phyloP scores from a whole-genome alignment of 2,113 vertebrate genomes.

The Cercocebus atys region DNA sequence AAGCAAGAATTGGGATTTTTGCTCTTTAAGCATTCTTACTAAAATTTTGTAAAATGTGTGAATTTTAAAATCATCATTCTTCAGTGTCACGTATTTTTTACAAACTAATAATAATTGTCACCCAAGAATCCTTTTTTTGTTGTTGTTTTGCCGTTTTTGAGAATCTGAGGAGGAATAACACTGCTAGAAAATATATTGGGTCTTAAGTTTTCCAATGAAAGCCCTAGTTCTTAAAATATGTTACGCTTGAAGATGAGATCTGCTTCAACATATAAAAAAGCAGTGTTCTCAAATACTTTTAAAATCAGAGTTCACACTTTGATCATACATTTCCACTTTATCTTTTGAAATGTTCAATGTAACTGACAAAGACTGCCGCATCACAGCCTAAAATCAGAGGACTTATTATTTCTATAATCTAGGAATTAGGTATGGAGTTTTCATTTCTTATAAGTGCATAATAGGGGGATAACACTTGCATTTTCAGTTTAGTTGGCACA shows the following conservation, averaged over 20 bases:
- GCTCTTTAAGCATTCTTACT: not conserved
- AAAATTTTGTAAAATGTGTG: not conserved
- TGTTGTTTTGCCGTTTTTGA: not conserved
- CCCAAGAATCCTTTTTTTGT: not conserved
- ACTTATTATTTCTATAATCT: slow-evolving; percentile 9
- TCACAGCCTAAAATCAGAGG: not conserved
- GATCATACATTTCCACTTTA: not conserved
- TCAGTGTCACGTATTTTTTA: not conserved
- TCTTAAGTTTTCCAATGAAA: not conserved
- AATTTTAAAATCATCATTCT: not conserved
- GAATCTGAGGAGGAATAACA: not conserved
- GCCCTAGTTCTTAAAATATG: not conserved
- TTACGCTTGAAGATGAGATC: not conserved
- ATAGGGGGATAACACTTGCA: not conserved
- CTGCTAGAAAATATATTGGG: not conserved
- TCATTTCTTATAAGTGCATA: not conserved
- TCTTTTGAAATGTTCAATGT: not conserved
- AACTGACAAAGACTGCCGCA: not conserved
- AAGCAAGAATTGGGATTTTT: not conserved
- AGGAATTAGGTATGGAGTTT: not conserved
- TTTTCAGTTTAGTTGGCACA: not conserved
- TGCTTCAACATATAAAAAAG: not conserved
- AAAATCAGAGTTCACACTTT: not conserved
- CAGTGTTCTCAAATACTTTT: not conserved
- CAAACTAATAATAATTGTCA: not conserved